phyloP scores from a whole-genome alignment of 1,140 invertebrate species.

The Vanessa tameamea region DNA sequence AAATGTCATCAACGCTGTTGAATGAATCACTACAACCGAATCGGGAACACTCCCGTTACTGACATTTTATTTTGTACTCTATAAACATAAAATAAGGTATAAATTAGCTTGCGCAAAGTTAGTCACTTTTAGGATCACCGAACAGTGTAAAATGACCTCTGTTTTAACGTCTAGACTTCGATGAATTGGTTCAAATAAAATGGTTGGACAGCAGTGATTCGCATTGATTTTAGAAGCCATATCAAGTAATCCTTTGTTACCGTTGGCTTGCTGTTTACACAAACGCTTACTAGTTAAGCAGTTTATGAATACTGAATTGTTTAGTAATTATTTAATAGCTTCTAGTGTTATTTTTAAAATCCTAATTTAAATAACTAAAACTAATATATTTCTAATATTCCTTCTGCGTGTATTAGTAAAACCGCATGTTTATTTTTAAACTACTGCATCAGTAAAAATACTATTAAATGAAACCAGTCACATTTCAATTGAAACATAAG shows the following conservation, averaged over 20 bases:
- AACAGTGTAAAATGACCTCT: constrained; percentile 47
- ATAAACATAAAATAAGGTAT: constrained; percentile 31
- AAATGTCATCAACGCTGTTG: constrained; percentile 60
- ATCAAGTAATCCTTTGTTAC: constrained; percentile 70
- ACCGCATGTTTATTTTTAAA: not conserved
- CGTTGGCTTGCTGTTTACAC: constrained; percentile 73
- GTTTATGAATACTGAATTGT: constrained; percentile 63
- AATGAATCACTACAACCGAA: constrained; percentile 69
- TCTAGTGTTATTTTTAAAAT: not conserved
- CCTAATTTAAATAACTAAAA: not conserved
- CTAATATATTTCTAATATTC: not conserved
- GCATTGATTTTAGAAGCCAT: constrained; percentile 77
- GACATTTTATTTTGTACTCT: constrained; percentile 39
- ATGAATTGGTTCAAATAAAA: constrained; percentile 43
- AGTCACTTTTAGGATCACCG: constrained; percentile 46
- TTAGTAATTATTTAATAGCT: constrained; percentile 53
- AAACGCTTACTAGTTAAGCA: constrained; percentile 76
- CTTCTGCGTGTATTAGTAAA: not conserved
- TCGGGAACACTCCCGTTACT: constrained; percentile 40
- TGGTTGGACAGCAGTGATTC: constrained; percentile 58
- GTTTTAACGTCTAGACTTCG: constrained; percentile 29
- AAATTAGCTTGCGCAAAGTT: constrained; percentile 38
- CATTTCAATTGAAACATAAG: constrained; percentile 14
- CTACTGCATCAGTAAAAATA: not conserved
- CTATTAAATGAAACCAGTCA: constrained; percentile 17